A percentile compares a stretch with the other conserved stretches of the same genome.
These are phyloP conservation scores for Stichopus chloronotus DNA, from an alignment of 35 echinoderm and acorn worm genomes.

Conservation along the genomic window DNA sequence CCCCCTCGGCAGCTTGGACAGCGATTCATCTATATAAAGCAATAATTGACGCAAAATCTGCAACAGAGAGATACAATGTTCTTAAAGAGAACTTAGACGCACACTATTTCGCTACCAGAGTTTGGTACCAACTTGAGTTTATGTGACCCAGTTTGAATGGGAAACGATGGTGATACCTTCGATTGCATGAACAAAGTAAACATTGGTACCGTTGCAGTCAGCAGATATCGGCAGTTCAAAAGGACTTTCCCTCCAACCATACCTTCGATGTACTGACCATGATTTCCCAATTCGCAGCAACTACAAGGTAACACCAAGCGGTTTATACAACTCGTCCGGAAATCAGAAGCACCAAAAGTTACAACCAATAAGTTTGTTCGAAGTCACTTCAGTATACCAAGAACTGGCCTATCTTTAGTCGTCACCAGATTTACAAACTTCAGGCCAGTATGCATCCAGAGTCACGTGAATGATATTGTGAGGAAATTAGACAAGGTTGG, in stretches of 20 bases:
- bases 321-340: background rate
- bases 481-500: no score
- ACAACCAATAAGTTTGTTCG: background rate
- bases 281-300: slow-evolving; percentile 60
- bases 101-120: slow-evolving; percentile 44
- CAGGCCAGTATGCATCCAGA: no score
- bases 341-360: slow-evolving; percentile 32
- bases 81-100: slow-evolving; percentile 19
- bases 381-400: background rate
- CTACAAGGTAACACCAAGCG: slow-evolving; percentile 50
- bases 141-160: slow-evolving; percentile 13
- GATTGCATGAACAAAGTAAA: slow-evolving; percentile 73
- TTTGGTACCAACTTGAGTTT: slow-evolving; percentile 53
- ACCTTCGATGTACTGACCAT: slow-evolving; percentile 57
- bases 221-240: slow-evolving; percentile 37
- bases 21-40: slow-evolving; percentile 30
- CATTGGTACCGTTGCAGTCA: slow-evolving; percentile 55
- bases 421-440: background rate
- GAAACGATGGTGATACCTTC: slow-evolving; percentile 37
- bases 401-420: background rate
- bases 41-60: background rate
- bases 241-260: slow-evolving; percentile 25
- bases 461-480: no score
- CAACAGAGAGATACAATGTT: slow-evolving; percentile 31
- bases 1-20: no score